Evolutionary conservation across 1,140 invertebrate species (phyloP).

Genomic region (Lineus longissimus): DNA sequence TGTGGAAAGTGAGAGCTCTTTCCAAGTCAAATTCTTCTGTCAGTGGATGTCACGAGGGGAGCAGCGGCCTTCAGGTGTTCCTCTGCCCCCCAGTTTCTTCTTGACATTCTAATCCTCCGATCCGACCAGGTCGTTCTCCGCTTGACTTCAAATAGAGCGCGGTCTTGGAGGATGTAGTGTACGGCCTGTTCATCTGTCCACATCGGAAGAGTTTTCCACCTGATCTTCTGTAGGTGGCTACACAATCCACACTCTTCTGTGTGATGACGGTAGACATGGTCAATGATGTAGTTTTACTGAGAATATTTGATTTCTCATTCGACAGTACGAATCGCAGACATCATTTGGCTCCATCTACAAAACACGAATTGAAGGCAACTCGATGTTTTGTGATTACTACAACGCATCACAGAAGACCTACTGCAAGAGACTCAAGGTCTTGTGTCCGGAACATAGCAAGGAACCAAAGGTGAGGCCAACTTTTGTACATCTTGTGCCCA

Average conservation of each 20-base stretch:
- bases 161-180: slow-evolving; percentile 1
- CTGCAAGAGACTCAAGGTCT: slow-evolving; percentile 88
- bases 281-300: too few relatives aligned
- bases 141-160: background rate
- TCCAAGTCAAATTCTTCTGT: too few relatives aligned
- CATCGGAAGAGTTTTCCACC: too few relatives aligned
- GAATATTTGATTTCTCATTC: too few relatives aligned
- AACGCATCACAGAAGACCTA: slow-evolving; percentile 87
- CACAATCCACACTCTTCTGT: background rate
- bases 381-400: slow-evolving; percentile 98
- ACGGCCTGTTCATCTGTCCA: too few relatives aligned
- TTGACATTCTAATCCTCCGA: background rate
- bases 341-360: slow-evolving; percentile 93
- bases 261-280: too few relatives aligned
- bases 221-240: too few relatives aligned
- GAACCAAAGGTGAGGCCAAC: slow-evolving; percentile 79
- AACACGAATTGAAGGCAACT: slow-evolving; percentile 87
- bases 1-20: too few relatives aligned
- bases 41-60: too few relatives aligned
- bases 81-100: too few relatives aligned
- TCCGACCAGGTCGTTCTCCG: background rate
- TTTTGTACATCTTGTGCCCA: background rate
- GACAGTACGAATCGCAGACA: slow-evolving; percentile 92
- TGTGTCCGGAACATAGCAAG: slow-evolving; percentile 97
- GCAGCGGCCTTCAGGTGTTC: too few relatives aligned